Evolutionary conservation across 2,888 invertebrate genomes (phyloP).

Genomic region (Fissipunctia ypsillon): DNA sequence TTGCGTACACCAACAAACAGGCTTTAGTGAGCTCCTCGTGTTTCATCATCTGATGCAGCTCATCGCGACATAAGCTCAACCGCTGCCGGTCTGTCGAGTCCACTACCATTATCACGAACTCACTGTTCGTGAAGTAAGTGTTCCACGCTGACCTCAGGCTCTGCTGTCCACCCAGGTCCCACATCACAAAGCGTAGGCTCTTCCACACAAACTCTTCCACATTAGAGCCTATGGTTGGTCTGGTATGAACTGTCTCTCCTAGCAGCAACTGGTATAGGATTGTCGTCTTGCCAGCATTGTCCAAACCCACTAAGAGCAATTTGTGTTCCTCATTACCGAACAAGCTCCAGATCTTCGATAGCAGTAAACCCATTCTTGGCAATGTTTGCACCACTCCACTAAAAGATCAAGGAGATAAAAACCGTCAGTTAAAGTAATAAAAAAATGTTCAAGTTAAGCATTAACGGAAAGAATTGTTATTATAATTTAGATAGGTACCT

Average conservation of each 20-base stretch:
- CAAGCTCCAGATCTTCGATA: slow-evolving; percentile 98
- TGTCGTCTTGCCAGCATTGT: slow-evolving; percentile 99
- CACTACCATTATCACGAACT: slow-evolving; percentile 99
- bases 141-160: slow-evolving; percentile 99
- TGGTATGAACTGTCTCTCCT: slow-evolving; percentile 99
- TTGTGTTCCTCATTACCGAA: slow-evolving; percentile 99
- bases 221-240: slow-evolving; percentile 99
- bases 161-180: slow-evolving; percentile 99
- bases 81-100: slow-evolving; percentile 99
- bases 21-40: slow-evolving; percentile 98
- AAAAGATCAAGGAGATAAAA: slow-evolving; percentile 59
- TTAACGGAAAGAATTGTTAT: neutral
- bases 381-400: slow-evolving; percentile 60
- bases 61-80: slow-evolving; percentile 96
- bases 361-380: slow-evolving; percentile 95
- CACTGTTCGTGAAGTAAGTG: slow-evolving; percentile 99
- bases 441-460: neutral
- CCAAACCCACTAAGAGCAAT: slow-evolving; percentile 98
- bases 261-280: slow-evolving; percentile 99
- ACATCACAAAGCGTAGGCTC: slow-evolving; percentile 99
- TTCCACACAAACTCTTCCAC: slow-evolving; percentile 99
- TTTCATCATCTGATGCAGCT: slow-evolving; percentile 97
- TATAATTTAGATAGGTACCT: slow-evolving; percentile 3
- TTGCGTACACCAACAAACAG: slow-evolving; percentile 98
- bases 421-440: slow-evolving; percentile 81